Base-by-base conservation (phyloP, 2,113 vertebrate genomes). In the Salvator merianae region DNA sequence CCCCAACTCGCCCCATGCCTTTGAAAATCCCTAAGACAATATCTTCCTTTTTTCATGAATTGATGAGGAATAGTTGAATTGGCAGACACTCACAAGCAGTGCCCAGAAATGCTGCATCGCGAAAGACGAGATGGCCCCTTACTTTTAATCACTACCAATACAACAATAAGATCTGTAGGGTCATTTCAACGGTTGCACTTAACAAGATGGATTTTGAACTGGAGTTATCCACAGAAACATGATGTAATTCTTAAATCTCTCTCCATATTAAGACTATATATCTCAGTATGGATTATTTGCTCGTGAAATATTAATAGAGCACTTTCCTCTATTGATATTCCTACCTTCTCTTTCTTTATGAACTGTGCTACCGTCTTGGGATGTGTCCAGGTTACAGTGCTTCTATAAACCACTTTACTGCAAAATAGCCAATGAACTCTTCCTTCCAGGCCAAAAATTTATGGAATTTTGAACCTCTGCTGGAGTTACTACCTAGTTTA, bases 291-390 rank as follows among this genome's bases (percentile, higher is more conserved):
- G 55, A 84, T 30, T 63, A 71, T 62, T 63, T 88, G 72, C 66
- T 83, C 87, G 62, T 86, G 81, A 90, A 90, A 84, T 86, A 77
- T 81, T 73, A 81, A 62, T 63, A 83, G 32, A 87, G 72, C n/a
- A 84, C 85, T 86, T 81, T 28, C 47, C 22, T 84, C 83, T 81
- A 40, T 53, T 62, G 28, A 70, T 74, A 74, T 50, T 77, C 47
- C 28, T 0, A 32, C 74, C 4, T 9, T 47, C 43, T 9, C 43
- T 86, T 75, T 47, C 16, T 59, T 34, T 62, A 65, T 43, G 26
- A 85, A 20, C 55, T 84, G 36, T 24, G 53, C 43, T 77, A 38
- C 77, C 69, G 63, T 2, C 1, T 50, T 13, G 9, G 50, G 10
- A 7, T 70, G 12, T 85, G 79, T 83, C 76, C 59, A 69, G 73